Conservation (phyloP, 2,113 vertebrate genomes). For the Rhabdornis inornatus region DNA sequence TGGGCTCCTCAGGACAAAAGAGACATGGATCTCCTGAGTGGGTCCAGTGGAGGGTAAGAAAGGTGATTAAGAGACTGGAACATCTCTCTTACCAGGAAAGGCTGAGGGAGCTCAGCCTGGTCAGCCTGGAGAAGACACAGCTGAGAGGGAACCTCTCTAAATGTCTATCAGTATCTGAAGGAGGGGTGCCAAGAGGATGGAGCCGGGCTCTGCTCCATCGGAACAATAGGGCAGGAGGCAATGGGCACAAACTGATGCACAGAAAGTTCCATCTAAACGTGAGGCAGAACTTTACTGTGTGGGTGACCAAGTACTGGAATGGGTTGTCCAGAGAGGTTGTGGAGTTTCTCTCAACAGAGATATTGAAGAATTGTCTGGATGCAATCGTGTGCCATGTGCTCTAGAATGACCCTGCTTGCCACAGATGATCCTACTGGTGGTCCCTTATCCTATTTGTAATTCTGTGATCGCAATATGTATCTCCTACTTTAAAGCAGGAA, state of each 20-base stretch:
- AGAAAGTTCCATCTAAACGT: neutral
- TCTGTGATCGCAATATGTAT: neutral
- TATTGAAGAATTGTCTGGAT: neutral
- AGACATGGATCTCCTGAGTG: rapidly evolving
- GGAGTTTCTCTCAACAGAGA: neutral
- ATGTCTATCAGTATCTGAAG: neutral
- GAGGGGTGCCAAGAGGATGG: neutral
- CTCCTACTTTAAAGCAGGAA: neutral
- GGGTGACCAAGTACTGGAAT: neutral
- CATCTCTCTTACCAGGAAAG: neutral
- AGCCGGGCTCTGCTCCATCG: neutral
- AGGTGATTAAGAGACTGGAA: neutral
- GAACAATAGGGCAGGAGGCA: neutral
- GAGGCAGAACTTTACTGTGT: neutral
- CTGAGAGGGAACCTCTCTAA: neutral
- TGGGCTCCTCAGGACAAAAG: neutral
- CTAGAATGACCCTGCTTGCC: neutral
- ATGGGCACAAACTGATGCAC: neutral
- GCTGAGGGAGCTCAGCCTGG: neutral
- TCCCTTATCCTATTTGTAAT: neutral
- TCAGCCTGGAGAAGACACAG: neutral
- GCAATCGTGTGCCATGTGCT: neutral
- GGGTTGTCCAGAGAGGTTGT: neutral
- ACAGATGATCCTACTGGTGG: neutral
- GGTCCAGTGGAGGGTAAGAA: neutral